Base-by-base conservation (phyloP, 2,888 invertebrate genomes). In the Thumatha senex region DNA sequence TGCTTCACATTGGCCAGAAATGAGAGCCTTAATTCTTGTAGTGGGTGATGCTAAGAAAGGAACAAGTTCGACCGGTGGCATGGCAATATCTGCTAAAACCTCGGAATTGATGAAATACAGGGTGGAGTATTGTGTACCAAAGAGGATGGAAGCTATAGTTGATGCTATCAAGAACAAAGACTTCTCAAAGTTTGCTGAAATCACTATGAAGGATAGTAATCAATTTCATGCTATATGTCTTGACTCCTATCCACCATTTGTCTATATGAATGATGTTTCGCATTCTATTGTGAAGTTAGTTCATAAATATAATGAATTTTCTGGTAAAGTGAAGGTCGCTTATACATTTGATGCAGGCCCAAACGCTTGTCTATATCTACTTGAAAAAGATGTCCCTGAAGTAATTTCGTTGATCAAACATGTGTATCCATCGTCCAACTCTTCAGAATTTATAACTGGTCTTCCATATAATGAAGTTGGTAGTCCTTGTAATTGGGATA, bases 261-360 rank as follows among this genome's bases (percentile, higher is more conserved):
- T 95, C 11, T 99, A 99, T 80, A 94, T 99, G 95, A 98, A 96
- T 74, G 96, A 98, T 74, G 92, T 94, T 0, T 99, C 99, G 0
- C 95, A 96, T 78, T 89, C 93, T 18, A 95, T 99, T 48, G 93
- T 96, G 4, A 92, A 95, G 54, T 86, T 98, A 52, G 93, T 99
- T 45, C 98, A 99, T 84, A 88, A 92, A 14, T 98, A 96, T 77
- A 99, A 99, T 84, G 89, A 93, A 39, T 81, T 92, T 24, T 92
- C 89, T 71, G 94, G 94, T n/a, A 80, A 89, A 56, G 82, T 87
- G 13, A 95, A 94, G 86, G 96, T 97, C 7, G 98, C 98, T 0
- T 99, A 99, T 80, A 99, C 99, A 12, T 99, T 98, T 92, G 99
- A 99, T 93, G 99, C 99, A 48, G 99, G 99, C 5, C 97, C 99